phyloP scores from a whole-genome alignment of 2,888 invertebrate genomes.

The Hypercompe scribonia region DNA sequence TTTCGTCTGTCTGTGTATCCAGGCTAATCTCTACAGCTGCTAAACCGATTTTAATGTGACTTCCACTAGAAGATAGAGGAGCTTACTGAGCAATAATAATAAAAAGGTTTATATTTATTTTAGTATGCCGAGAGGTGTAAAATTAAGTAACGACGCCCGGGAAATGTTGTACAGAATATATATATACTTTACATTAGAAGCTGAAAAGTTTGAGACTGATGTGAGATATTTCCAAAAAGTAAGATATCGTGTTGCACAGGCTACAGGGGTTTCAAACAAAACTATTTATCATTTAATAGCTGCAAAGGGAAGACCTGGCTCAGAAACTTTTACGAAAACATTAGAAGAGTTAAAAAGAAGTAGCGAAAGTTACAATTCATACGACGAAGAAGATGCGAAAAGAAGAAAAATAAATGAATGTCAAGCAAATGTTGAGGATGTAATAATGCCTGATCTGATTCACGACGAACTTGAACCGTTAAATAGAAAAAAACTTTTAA shows the following conservation, averaged over 20 bases:
- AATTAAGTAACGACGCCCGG: background rate
- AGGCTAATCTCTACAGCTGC: too few species aligned
- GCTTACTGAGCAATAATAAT: too few species aligned
- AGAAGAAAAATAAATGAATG: background rate
- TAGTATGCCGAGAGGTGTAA: slow-evolving; percentile 1
- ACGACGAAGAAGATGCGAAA: background rate
- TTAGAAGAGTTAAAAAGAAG: background rate
- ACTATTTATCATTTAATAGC: background rate
- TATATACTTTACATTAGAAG: slow-evolving; percentile 3
- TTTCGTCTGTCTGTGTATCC: too few species aligned
- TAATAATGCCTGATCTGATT: background rate
- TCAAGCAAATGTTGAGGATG: background rate
- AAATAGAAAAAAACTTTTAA: background rate
- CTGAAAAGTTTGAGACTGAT: slow-evolving; percentile 1
- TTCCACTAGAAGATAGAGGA: too few species aligned
- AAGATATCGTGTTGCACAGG: background rate
- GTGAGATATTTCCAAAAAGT: slow-evolving; percentile 13
- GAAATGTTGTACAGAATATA: slow-evolving; percentile 17
- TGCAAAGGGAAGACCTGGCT: background rate
- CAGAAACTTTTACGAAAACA: background rate
- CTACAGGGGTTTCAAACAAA: background rate
- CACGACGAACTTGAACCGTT: background rate
- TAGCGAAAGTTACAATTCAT: background rate
- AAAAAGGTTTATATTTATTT: background rate
- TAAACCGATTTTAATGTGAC: too few species aligned